Evolutionary conservation across 2,797 vertebrate genomes (phyloP).

Genomic region (Periophthalmus magnuspinnatus): DNA sequence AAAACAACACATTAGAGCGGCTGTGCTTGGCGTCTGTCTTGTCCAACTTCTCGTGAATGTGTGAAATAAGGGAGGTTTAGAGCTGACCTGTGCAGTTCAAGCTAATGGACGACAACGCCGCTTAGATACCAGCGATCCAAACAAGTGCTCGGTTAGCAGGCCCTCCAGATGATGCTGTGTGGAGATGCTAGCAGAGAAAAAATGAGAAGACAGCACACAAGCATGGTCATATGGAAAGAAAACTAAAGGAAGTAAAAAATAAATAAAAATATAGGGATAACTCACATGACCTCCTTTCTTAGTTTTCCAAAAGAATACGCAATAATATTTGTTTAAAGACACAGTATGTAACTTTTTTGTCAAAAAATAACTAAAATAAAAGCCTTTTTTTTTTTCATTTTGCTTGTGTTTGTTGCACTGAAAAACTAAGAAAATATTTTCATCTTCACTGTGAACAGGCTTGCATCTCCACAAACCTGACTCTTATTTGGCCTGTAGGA

Average conservation of each 20-base stretch:
- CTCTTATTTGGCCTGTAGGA: too few species aligned
- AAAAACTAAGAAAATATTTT: too few species aligned
- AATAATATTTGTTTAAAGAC: too few species aligned
- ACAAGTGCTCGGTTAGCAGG: neutral
- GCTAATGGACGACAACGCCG: slow-evolving; percentile 17
- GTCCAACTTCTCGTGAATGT: slow-evolving; percentile 42
- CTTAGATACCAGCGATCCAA: slow-evolving; percentile 7
- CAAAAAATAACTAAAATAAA: too few species aligned
- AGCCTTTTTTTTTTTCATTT: too few species aligned
- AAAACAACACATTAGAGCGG: slow-evolving; percentile 53
- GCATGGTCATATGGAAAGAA: neutral
- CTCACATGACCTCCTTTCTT: too few species aligned
- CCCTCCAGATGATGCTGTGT: neutral
- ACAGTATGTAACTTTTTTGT: too few species aligned
- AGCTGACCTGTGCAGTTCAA: slow-evolving; percentile 44
- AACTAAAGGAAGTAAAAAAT: neutral
- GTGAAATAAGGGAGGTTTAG: slow-evolving; percentile 54
- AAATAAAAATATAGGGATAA: neutral
- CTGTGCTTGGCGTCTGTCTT: slow-evolving; percentile 51
- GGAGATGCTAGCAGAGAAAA: neutral
- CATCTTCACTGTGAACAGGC: too few species aligned
- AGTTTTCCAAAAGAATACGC: too few species aligned
- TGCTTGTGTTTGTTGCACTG: too few species aligned
- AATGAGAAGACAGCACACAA: neutral
- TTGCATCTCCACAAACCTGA: too few species aligned